Evolutionary conservation across 2,797 vertebrate species (phyloP), one percentile per base, ranked within the genome.

Genomic region (Poecile montanus): DNA sequence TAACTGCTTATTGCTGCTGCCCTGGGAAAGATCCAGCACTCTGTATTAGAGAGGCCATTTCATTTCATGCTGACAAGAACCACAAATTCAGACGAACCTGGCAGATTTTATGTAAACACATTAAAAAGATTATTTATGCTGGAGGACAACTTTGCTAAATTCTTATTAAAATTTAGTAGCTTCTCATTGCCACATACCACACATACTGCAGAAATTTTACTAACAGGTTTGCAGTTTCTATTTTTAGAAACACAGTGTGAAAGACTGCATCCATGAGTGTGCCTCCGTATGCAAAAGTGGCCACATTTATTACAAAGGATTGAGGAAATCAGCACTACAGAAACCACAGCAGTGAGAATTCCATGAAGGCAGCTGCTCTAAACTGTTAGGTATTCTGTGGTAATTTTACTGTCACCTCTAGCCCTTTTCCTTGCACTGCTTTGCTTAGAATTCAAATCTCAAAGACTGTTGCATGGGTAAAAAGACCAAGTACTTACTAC

Each of bases 91-190:
- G 73, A 77, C 13, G 10, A 94, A 78, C 57, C 34, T 7, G 9
- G 51, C 47, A 73, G 29, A 48, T 25, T 54, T 72, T 20, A 79
- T 7, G 48, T 26, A 82, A 86, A 86, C 20, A 45, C 40, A n/a
- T 85, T 48, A 57, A 91, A 95, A 85, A 67, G 42, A 90, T 68
- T 54, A 82, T 42, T 89, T 93, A 84, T n/a, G 65, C 63, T 81
- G 62, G 75, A 94, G 88, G 23, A 67, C 51, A 72, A 57, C 57
- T 91, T 95, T 4, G 8, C 36, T 91, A 63, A 72, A 93, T 73
- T 94, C 80, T 67, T 68, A 86, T 8, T 60, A 88, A 93, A 89
- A 92, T 83, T 20, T 26, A 56, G 34, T 67, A 89, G 67, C 40
- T 76, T 92, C 48, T 92, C 16, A 6, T 20, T 77, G 84, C 53